Conservation (phyloP, 2,888 invertebrate species). For the Lasius fuliginosus region DNA sequence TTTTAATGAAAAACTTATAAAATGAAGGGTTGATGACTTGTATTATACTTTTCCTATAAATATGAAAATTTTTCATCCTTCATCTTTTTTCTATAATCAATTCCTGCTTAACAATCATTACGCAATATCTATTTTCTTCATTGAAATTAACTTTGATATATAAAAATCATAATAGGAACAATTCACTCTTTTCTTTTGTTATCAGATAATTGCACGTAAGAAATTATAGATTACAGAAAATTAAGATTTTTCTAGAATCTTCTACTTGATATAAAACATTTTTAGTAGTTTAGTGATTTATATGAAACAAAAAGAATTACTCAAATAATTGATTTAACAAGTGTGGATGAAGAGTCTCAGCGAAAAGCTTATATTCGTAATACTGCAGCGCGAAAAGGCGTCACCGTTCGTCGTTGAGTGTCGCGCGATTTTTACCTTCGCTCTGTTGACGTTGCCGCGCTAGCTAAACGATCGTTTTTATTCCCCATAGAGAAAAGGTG, state of each 20-base stretch:
- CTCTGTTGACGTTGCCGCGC: slow-evolving; percentile 9
- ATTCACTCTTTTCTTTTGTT: not conserved
- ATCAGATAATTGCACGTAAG: not conserved
- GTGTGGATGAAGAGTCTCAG: not conserved
- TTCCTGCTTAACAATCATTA: not conserved
- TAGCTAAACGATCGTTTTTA: slow-evolving; percentile 66
- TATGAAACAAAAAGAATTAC: not conserved
- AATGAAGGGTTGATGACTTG: not conserved
- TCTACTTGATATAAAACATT: not conserved
- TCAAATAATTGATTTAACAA: slow-evolving; percentile 21
- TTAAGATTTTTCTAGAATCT: not conserved
- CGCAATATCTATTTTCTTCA: not conserved
- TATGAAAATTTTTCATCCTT: slow-evolving; percentile 11
- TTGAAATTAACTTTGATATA: not conserved
- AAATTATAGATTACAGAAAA: not conserved
- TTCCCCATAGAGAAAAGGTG: slow-evolving; percentile 23
- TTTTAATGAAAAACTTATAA: slow-evolving; percentile 16
- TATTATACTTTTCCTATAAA: slow-evolving; percentile 12
- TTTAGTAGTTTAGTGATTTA: not conserved
- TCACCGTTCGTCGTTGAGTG: not conserved
- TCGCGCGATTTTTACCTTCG: slow-evolving; percentile 53
- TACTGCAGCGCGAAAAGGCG: slow-evolving; percentile 19
- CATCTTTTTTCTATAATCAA: slow-evolving; percentile 9
- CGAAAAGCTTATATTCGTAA: slow-evolving; percentile 46
- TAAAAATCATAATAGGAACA: not conserved